A percentile compares a stretch with the other conserved stretches of the same genome.
These are phyloP conservation scores for Drosophila mulleri DNA, from an alignment of 2,888 invertebrate species.

Conservation along the genomic window DNA sequence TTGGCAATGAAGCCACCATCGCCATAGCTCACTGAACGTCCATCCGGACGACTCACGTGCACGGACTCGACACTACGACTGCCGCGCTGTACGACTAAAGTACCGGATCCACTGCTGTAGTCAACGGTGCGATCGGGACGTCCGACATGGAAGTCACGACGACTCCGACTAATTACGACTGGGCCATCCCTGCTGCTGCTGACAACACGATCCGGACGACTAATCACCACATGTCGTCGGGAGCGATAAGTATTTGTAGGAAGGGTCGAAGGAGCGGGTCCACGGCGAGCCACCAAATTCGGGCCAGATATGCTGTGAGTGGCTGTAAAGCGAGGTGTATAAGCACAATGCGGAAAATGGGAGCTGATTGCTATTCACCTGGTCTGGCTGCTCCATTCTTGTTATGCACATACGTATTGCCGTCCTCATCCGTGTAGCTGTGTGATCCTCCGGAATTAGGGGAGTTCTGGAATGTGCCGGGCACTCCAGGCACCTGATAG, in stretches of 20 bases:
- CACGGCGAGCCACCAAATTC: slow-evolving; percentile 21
- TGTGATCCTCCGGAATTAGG: slow-evolving; percentile 25
- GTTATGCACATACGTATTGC: slow-evolving; percentile 46
- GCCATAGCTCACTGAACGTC: slow-evolving; percentile 30
- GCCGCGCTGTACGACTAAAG: slow-evolving; percentile 26
- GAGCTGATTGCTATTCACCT: slow-evolving; percentile 18
- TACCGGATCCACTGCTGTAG: slow-evolving; percentile 17
- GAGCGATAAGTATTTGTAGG: not conserved
- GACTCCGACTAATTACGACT: slow-evolving; percentile 7
- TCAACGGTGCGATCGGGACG: slow-evolving; percentile 58
- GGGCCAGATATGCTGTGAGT: slow-evolving; percentile 56
- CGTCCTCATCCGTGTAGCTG: slow-evolving; percentile 48
- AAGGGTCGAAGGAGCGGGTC: slow-evolving; percentile 7
- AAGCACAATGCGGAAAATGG: not conserved
- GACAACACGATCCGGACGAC: slow-evolving; percentile 34
- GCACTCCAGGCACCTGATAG: slow-evolving; percentile 60
- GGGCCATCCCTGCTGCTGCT: not conserved
- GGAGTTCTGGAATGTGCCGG: slow-evolving; percentile 49
- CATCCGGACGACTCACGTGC: slow-evolving; percentile 20
- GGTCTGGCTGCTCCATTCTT: slow-evolving; percentile 20
- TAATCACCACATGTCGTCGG: slow-evolving; percentile 1
- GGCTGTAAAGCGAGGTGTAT: slow-evolving; percentile 1
- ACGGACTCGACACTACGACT: slow-evolving; percentile 43
- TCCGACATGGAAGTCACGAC: slow-evolving; percentile 37
- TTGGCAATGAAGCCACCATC: slow-evolving; percentile 11